Evolutionary conservation across 2,113 vertebrate genomes (phyloP).

Genomic region (Strix aluco): DNA sequence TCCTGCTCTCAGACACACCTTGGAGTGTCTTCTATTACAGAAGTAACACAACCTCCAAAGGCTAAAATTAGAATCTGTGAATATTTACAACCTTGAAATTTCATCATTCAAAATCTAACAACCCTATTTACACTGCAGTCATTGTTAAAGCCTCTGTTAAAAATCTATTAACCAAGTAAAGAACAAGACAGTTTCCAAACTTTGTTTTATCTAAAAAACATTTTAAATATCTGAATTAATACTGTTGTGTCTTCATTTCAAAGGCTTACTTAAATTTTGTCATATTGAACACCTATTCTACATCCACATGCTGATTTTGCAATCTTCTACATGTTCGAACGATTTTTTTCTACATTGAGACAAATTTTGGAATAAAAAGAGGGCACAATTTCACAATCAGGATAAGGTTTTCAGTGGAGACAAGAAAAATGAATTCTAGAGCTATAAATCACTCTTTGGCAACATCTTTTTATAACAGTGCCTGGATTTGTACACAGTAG

Average conservation of each 20-base stretch:
- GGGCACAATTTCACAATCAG: background rate
- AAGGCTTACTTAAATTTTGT: background rate
- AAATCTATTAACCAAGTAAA: background rate
- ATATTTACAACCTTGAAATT: background rate
- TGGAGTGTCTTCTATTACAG: background rate
- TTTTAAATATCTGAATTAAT: background rate
- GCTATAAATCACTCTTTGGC: background rate
- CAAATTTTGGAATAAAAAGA: background rate
- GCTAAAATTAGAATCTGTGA: background rate
- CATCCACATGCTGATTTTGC: background rate
- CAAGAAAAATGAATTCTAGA: background rate
- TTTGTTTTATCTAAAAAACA: background rate
- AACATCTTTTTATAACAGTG: background rate
- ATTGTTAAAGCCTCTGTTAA: background rate
- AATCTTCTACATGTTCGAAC: background rate
- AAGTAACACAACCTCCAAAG: background rate
- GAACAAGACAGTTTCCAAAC: background rate
- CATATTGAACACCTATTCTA: background rate
- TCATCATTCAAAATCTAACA: background rate
- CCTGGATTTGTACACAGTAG: background rate
- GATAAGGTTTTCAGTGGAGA: background rate
- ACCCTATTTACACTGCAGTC: background rate
- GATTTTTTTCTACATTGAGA: background rate
- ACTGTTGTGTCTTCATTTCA: background rate
- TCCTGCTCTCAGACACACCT: background rate